Evolutionary conservation across 2,113 vertebrate species (phyloP).

Genomic region (Corythornis madagascariensis): DNA sequence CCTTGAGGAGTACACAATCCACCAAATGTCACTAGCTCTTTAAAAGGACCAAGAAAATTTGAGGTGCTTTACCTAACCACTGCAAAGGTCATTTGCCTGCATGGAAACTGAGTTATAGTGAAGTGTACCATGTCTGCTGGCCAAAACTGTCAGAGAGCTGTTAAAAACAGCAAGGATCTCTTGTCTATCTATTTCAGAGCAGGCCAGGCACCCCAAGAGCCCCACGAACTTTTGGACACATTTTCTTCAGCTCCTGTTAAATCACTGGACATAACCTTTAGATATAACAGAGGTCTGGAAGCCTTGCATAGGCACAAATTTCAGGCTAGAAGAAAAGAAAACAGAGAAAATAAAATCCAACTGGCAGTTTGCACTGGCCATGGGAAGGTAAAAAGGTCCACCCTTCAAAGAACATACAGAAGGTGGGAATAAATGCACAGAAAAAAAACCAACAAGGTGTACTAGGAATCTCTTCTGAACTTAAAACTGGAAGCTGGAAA

Average conservation of each 20-base stretch:
- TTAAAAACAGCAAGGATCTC: background rate
- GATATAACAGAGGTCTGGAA: background rate
- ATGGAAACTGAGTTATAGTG: background rate
- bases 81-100: background rate
- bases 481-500: background rate
- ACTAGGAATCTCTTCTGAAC: background rate
- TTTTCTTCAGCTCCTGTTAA: background rate
- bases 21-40: background rate
- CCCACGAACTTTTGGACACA: background rate
- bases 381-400: background rate
- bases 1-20: background rate
- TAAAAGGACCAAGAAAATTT: background rate
- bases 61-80: background rate
- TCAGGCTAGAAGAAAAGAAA: background rate
- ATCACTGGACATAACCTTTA: background rate
- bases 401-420: background rate
- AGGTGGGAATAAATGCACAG: background rate
- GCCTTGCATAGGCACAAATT: background rate
- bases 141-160: background rate
- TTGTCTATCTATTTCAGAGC: background rate
- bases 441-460: background rate
- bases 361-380: background rate
- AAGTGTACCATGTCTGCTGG: background rate
- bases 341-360: background rate
- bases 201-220: background rate